Base-by-base conservation (phyloP, 2,113 vertebrate genomes). In the Atractosteus spatula region DNA sequence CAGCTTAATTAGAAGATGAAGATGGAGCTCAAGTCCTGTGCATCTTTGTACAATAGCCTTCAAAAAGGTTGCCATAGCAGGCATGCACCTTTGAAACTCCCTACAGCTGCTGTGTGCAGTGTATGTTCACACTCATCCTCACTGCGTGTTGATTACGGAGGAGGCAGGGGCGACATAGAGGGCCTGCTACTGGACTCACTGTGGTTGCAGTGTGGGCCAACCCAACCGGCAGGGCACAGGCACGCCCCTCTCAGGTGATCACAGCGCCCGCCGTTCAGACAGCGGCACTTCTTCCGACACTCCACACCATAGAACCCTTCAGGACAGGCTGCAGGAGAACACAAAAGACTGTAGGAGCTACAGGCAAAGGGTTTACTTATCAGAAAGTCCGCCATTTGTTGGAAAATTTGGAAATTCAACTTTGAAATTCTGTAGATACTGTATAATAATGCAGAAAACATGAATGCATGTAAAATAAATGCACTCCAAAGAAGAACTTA, bases 271-370 rank as follows among this genome's bases (percentile, higher is more conserved):
- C 94, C 95, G 0, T 94, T 91, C 2, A 88, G 73, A 84, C 97
- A 98, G 77, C 84, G 56, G 44, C 97, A 98, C 76, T 86, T 83
- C 3, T 81, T 44, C n/a, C n/a, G 88, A 64, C 97, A 98, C 69
- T 98, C 96, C 75, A 94, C 56, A 0, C 96, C 96, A 0, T 92
- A 94, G 86, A 97, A 98, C 14, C 96, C 97, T 2, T 94, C 89
- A 0, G 97, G 97, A 83, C 97, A 98, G 0, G 91, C 97, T 98
- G 86, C 0, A 0, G 77, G 2, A 72, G 61, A 13, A 70, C 3
- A 78, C n/a, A 69, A 42, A 54, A 1, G 54, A 43, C 59, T 29
- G 55, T 3, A 5, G 7, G n/a, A n/a, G 12, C 13, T 43, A 44
- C 65, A 67, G n/a, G 2, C 3, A 3, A 10, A 29, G 1, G 10